phyloP scores from a whole-genome alignment of 2,888 invertebrate species.

The Melieria picta region DNA sequence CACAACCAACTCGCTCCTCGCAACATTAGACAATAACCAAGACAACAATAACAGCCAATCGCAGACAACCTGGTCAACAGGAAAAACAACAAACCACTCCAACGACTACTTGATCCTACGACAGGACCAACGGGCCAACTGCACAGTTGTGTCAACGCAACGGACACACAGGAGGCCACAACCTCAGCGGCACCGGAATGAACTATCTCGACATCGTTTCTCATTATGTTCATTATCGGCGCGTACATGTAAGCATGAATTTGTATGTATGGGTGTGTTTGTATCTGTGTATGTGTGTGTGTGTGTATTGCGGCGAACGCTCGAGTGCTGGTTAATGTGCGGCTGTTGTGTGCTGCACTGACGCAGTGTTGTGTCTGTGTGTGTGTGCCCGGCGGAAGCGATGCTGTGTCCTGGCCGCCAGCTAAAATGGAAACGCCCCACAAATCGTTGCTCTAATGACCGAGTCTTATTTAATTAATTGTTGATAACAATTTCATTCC shows the following conservation, averaged over 20 bases:
- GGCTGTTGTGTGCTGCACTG: neutral
- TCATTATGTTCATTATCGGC: slow-evolving; percentile 10
- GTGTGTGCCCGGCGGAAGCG: slow-evolving; percentile 5
- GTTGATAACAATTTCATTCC: slow-evolving; percentile 41
- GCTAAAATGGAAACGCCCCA: slow-evolving; percentile 27
- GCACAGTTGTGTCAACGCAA: no score
- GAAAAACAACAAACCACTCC: no score
- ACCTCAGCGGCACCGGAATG: neutral
- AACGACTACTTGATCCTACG: no score
- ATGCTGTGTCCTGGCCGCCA: slow-evolving; percentile 5
- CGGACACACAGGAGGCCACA: neutral
- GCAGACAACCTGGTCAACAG: no score
- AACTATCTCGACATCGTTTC: neutral
- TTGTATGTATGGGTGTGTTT: no score
- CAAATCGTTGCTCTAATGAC: slow-evolving; percentile 32
- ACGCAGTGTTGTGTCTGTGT: neutral
- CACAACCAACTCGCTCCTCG: no score
- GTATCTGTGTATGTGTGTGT: slow-evolving; percentile 15
- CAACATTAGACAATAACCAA: no score
- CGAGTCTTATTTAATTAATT: slow-evolving; percentile 39
- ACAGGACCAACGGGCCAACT: no score
- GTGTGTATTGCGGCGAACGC: slow-evolving; percentile 2
- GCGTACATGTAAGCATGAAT: neutral
- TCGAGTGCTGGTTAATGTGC: slow-evolving; percentile 2
- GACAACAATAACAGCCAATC: no score